Evolutionary conservation across 2,888 invertebrate species (phyloP), one percentile per base, ranked within the genome.

Genomic region (Papilio gigon): DNA sequence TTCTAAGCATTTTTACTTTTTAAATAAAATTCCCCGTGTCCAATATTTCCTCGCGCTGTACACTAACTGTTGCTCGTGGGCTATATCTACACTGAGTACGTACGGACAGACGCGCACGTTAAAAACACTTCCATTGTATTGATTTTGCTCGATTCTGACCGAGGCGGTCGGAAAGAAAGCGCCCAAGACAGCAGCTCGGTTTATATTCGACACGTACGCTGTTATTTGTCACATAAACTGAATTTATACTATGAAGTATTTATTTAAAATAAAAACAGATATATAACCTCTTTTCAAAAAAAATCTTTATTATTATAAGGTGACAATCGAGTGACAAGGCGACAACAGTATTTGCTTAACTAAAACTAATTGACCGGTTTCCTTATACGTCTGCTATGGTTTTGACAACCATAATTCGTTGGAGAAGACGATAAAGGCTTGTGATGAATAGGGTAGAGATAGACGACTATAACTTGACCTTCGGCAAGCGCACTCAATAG

Each of bases 101-200:
- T 63, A 77, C 80, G 82, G 78, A 80, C 83, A 81, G 80, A 80
- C 79, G 75, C 78, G 78, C 77, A 81, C 78, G 83, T 83, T 84
- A 84, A 85, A 80, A 88, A 87, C 87, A 85, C 84, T 85, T 82
- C 81, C 82, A 84, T 87, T 87, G 89, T 90, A 90, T 90, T 89
- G 90, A 91, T 91, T 90, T 90, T 89, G 85, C 85, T 86, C 88
- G 87, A 86, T 86, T 79, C 81, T 59, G 66, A 42, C 75, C 73
- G 75, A 80, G 78, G 78, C 78, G 79, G 79, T 73, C 71, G 73
- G 30, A 33, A 70, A 70, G 62, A 62, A 70, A 71, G 66, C 59
- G 50, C 35, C 44, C 42, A 30, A 66, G 66, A 63, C 44, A 50
- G 27, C 17, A 35, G 63, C 37, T 37, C 30, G 22, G 56, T 56